Percentiles rank a stretch among this genome's conserved stretches.
phyloP scores from a whole-genome alignment of 1,140 invertebrate species.

The Trissolcus basalis region DNA sequence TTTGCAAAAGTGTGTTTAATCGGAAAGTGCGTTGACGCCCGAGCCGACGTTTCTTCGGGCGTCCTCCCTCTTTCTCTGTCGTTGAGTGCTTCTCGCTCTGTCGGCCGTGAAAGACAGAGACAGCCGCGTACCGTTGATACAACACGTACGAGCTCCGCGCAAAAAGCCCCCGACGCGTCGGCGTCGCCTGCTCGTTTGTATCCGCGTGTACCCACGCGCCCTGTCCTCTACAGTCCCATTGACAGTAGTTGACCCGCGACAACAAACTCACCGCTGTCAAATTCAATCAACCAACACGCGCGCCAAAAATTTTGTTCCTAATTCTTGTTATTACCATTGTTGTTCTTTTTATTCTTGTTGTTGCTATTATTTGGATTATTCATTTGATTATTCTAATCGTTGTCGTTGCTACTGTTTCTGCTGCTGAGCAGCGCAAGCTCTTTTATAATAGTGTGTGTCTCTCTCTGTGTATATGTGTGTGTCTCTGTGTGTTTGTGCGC shows the following conservation, averaged over 20 bases:
- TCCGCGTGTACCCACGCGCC: slow-evolving; percentile 19
- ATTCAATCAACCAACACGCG: too few species aligned
- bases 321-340: too few species aligned
- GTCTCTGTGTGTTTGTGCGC: too few species aligned
- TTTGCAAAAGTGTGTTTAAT: slow-evolving; percentile 32
- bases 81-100: slow-evolving; percentile 29
- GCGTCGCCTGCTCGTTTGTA: slow-evolving; percentile 22
- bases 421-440: too few species aligned
- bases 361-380: too few species aligned
- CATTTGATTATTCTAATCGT: too few species aligned
- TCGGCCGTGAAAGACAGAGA: slow-evolving; percentile 39
- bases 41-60: slow-evolving; percentile 50
- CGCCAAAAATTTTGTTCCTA: too few species aligned
- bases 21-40: slow-evolving; percentile 51
- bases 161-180: slow-evolving; percentile 35
- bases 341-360: too few species aligned
- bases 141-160: slow-evolving; percentile 33
- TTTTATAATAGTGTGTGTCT: too few species aligned
- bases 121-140: slow-evolving; percentile 38
- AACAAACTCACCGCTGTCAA: too few species aligned
- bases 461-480: too few species aligned
- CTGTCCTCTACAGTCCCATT: background rate
- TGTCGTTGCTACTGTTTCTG: too few species aligned
- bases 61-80: slow-evolving; percentile 52
- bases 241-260: slow-evolving; percentile 1